Percentiles rank a stretch among this genome's conserved stretches.
phyloP scores from a whole-genome alignment of 2,113 vertebrate species.

The Axis porcinus region DNA sequence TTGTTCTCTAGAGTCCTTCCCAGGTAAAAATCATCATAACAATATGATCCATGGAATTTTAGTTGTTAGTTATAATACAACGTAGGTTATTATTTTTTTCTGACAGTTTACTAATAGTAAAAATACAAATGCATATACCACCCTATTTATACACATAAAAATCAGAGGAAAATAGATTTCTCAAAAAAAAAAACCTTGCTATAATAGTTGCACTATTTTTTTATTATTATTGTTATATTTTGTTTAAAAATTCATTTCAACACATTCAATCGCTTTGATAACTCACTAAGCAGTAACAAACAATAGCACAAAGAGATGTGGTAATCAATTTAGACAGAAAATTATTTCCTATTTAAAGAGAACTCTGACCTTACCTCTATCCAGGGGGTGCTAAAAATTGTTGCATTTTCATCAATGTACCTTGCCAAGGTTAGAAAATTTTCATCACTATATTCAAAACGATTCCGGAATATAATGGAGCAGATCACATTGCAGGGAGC shows the following conservation, averaged over 20 bases:
- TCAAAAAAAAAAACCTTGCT: neutral
- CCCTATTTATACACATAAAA: neutral
- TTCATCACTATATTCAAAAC: slow-evolving; percentile 28
- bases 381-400: neutral
- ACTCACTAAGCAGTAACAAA: neutral
- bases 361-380: slow-evolving; percentile 19
- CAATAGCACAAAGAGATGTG: neutral
- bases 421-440: neutral
- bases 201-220: neutral
- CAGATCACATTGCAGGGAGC: slow-evolving; percentile 57
- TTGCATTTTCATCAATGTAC: neutral
- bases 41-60: neutral
- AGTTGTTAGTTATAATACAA: neutral
- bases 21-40: neutral
- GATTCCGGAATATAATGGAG: slow-evolving; percentile 13
- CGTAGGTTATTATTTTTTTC: neutral
- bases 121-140: neutral
- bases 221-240: neutral
- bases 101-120: neutral
- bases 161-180: neutral
- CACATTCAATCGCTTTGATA: neutral
- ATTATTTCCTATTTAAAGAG: neutral
- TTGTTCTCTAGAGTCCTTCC: neutral
- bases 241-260: neutral
- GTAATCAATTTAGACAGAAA: neutral